Evolutionary conservation across 2,888 invertebrate genomes (phyloP).

Genomic region (Cantharis rustica): DNA sequence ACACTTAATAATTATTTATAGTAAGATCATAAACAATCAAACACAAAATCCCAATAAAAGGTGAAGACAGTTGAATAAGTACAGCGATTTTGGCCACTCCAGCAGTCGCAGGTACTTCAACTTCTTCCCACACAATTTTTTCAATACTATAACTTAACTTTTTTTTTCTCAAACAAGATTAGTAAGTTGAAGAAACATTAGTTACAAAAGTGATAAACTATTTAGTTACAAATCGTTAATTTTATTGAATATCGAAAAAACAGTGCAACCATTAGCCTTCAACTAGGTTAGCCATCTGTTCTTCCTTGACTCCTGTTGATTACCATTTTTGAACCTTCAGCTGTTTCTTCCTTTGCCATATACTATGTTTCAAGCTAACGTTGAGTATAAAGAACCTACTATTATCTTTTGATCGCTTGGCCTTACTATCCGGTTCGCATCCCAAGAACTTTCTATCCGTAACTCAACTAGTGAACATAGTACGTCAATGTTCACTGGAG

Average conservation of each 20-base stretch:
- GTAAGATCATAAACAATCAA: background rate
- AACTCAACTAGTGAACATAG: too few species aligned
- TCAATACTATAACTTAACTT: background rate
- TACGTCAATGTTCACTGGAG: too few species aligned
- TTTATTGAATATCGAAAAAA: background rate
- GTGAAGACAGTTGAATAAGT: background rate
- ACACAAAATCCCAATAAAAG: background rate
- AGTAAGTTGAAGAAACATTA: background rate
- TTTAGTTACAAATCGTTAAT: background rate
- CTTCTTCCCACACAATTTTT: background rate
- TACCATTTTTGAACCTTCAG: too few species aligned
- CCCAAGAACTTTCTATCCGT: too few species aligned
- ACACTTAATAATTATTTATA: background rate
- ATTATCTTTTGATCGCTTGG: too few species aligned
- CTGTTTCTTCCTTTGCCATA: too few species aligned
- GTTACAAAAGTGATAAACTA: background rate
- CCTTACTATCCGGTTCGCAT: too few species aligned
- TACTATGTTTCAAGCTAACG: too few species aligned
- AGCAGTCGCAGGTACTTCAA: background rate
- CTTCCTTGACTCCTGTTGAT: too few species aligned
- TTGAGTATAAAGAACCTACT: too few species aligned
- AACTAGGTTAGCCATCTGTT: too few species aligned
- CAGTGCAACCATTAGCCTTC: too few species aligned
- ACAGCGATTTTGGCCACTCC: background rate
- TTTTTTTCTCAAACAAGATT: background rate